Evolutionary conservation across 2,797 vertebrate species (phyloP).

Genomic region (Craterocephalus amniculus): DNA sequence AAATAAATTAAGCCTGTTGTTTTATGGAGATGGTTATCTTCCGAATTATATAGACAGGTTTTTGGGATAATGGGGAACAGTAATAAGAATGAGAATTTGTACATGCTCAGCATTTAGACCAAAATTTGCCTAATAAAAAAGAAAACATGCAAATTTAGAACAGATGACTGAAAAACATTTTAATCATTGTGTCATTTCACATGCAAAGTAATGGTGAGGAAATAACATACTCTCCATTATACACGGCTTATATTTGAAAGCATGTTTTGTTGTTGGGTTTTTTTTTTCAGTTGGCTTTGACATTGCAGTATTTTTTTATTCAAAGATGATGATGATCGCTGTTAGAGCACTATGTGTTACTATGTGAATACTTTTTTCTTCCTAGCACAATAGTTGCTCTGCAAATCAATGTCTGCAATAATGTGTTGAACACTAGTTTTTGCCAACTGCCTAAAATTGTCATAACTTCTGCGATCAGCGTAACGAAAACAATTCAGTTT

Average conservation of each 20-base stretch:
- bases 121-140: background rate
- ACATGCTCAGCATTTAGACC: background rate
- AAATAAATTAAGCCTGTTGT: background rate
- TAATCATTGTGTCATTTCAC: slow-evolving; percentile 75
- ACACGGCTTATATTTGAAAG: slow-evolving; percentile 16
- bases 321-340: slow-evolving; percentile 8
- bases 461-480: slow-evolving; percentile 72
- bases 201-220: slow-evolving; percentile 57
- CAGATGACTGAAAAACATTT: background rate
- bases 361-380: slow-evolving; percentile 7
- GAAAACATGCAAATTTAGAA: background rate
- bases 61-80: background rate
- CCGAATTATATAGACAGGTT: background rate
- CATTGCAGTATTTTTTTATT: slow-evolving; percentile 1
- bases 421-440: slow-evolving; percentile 71
- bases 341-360: slow-evolving; percentile 15
- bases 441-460: slow-evolving; percentile 84
- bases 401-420: slow-evolving; percentile 50
- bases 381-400: slow-evolving; percentile 23
- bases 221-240: slow-evolving; percentile 16
- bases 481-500: slow-evolving; percentile 37
- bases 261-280: slow-evolving; percentile 1
- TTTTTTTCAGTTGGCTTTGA: slow-evolving; percentile 6
- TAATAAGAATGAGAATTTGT: background rate
- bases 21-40: background rate